Evolutionary conservation across 2,113 vertebrate genomes (phyloP), one percentile per base, ranked within the genome.

Genomic region (Merops nubicus): DNA sequence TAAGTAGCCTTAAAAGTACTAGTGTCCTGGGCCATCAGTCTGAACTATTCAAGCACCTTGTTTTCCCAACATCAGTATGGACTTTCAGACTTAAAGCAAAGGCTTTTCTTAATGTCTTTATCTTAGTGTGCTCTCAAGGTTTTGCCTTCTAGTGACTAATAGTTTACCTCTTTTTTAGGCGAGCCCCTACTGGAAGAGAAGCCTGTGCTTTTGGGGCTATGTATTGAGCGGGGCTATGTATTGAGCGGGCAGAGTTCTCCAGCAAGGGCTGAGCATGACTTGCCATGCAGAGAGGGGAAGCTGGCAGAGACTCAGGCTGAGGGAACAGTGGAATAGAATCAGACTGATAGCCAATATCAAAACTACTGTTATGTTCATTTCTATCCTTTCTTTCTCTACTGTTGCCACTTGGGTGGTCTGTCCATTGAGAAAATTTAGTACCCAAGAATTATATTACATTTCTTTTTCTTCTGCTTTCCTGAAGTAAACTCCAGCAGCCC

Each of bases 361-460:
- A 78, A 54, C 38, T 82, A 22, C 17, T 2, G 0, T 50, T 87
- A 53, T n/a, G 6, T 2, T 14, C 2, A 0, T 82, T 81, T 47
- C 6, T n/a, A 31, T 67, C 82, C 23, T 81, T 63, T 38, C 15
- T 4, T 9, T 31, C 36, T 78, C 47, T 72, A 9, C 26, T 72
- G 4, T 40, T 75, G 42, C 10, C 28, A 20, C 15, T 62, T 67
- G 7, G 7, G 26, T 67, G 34, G 47, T 51, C 38, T 67, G 19
- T 18, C 45, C 13, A 29, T 18, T 38, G 15, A 73, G 26, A 70
- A 78, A 91, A 72, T 47, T 45, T 34, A 57, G 15, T 51, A 50
- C 18, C 21, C n/a, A 42, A 51, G 51, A 68, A 59, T 50, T 34
- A 23, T 7, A 7, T 48, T 76, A 80, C 34, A 53, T 75, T 75